Evolutionary conservation across 2,113 vertebrate genomes (phyloP).

Genomic region (Clupea harengus): DNA sequence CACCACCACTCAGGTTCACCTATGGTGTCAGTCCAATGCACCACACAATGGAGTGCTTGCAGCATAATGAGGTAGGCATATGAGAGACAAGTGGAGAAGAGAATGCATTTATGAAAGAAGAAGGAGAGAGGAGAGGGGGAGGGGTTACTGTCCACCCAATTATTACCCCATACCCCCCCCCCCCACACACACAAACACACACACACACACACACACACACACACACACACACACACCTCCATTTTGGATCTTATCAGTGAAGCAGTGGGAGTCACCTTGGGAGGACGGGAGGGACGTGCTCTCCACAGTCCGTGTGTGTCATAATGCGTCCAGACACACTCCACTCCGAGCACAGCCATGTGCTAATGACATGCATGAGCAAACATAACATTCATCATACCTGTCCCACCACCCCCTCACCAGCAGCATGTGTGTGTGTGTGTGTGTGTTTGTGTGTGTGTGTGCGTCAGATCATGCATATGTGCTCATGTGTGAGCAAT

Average conservation of each 20-base stretch:
- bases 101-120: background rate
- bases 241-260: slow-evolving; percentile 5
- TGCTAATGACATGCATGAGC: slow-evolving; percentile 29
- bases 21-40: slow-evolving; percentile 8
- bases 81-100: background rate
- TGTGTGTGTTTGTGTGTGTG: background rate
- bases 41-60: background rate
- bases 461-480: background rate
- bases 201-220: background rate
- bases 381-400: slow-evolving; percentile 12
- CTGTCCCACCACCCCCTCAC: background rate
- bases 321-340: slow-evolving; percentile 5
- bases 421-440: background rate
- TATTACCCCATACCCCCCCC: background rate
- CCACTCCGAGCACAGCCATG: background rate
- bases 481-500: background rate
- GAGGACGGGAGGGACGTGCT: background rate
- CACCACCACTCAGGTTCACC: background rate
- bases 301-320: slow-evolving; percentile 9
- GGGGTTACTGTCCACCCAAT: background rate
- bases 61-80: background rate
- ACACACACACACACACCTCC: background rate
- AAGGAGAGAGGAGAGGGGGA: background rate
- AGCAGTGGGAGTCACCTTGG: slow-evolving; percentile 17
- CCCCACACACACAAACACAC: background rate